phyloP scores from a whole-genome alignment of 2,113 vertebrate genomes.

The Seriola aureovittata region DNA sequence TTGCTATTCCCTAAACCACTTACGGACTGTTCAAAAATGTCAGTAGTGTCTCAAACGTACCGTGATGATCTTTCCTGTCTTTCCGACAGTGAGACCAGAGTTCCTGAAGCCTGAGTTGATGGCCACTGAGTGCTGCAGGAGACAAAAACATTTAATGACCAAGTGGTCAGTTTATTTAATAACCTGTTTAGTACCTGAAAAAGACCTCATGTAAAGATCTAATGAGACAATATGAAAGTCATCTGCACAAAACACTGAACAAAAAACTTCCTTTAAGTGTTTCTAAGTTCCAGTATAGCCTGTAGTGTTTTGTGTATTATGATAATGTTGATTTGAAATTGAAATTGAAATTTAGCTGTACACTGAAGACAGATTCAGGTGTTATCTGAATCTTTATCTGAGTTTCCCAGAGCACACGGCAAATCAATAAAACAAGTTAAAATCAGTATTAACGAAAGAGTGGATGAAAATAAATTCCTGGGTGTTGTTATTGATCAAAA shows the following conservation, averaged over 20 bases:
- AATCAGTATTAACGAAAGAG: too few species aligned
- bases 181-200: background rate
- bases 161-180: background rate
- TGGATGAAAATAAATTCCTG: too few species aligned
- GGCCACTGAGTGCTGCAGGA: slow-evolving; percentile 88
- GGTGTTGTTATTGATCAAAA: too few species aligned
- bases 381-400: background rate
- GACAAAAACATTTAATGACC: background rate
- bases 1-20: background rate
- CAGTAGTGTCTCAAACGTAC: slow-evolving; percentile 72
- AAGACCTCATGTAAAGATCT: too few species aligned
- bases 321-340: too few species aligned
- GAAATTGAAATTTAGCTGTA: background rate
- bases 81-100: slow-evolving; percentile 93
- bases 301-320: too few species aligned
- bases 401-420: background rate
- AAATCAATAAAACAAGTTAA: too few species aligned
- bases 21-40: too few species aligned
- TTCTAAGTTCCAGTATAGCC: too few species aligned
- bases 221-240: too few species aligned
- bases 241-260: too few species aligned
- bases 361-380: background rate
- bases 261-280: too few species aligned
- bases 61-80: slow-evolving; percentile 91
- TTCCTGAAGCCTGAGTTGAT: slow-evolving; percentile 94